Conservation (phyloP, 2,888 invertebrate species). For the Idaea aversata region DNA sequence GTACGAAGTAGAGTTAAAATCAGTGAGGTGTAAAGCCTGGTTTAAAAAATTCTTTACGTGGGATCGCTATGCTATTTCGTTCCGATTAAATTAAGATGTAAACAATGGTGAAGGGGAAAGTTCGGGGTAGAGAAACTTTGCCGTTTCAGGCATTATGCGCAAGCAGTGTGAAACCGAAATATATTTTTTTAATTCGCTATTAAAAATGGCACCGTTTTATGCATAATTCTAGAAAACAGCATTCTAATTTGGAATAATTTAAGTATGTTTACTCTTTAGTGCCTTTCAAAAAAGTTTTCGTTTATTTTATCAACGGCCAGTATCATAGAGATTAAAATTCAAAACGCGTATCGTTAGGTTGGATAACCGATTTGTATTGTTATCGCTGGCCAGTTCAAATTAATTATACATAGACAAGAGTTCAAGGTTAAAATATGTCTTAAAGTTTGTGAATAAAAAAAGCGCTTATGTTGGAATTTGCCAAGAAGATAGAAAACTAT, state of each 20-base stretch:
- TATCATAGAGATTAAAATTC: not conserved
- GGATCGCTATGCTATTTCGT: not conserved
- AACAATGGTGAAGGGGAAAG: constrained; percentile 1
- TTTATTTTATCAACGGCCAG: not conserved
- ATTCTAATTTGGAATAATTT: not conserved
- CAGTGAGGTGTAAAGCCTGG: not conserved
- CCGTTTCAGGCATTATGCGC: not conserved
- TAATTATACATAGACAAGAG: not conserved
- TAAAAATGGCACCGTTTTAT: not conserved
- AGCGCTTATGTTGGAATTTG: too few relatives aligned
- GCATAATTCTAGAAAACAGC: not conserved
- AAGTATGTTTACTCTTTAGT: not conserved
- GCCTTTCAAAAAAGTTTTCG: not conserved
- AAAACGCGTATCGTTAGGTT: not conserved
- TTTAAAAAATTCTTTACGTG: constrained; percentile 1
- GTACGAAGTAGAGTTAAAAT: not conserved
- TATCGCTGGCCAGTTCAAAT: not conserved
- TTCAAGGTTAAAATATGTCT: not conserved
- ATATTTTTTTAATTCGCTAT: not conserved
- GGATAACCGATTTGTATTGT: constrained; percentile 3
- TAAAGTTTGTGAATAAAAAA: too few relatives aligned
- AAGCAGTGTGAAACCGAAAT: not conserved
- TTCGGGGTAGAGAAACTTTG: not conserved
- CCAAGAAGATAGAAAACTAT: too few relatives aligned
- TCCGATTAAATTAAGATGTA: constrained; percentile 1